phyloP scores from a whole-genome alignment of 2,113 vertebrate genomes.

The Podocnemis expansa region DNA sequence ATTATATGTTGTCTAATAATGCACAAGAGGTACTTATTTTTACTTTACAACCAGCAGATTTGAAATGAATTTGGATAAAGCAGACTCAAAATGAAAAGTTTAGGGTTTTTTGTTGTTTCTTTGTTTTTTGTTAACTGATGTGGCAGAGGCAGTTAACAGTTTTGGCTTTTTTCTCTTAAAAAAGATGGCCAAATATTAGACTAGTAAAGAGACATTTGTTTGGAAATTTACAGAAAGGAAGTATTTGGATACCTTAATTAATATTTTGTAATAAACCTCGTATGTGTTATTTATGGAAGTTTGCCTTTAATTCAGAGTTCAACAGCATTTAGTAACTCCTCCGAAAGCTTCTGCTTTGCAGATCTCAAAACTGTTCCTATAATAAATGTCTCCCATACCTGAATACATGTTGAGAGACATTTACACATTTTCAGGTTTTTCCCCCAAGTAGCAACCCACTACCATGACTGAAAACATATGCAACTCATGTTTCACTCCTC shows the following conservation, averaged over 20 bases:
- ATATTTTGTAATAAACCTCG: background rate
- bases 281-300: background rate
- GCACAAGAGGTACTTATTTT: background rate
- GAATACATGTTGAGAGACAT: background rate
- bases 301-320: background rate
- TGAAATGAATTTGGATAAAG: background rate
- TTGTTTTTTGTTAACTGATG: background rate
- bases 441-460: background rate
- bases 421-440: constrained; percentile 3
- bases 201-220: background rate
- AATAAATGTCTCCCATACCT: background rate
- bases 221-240: background rate
- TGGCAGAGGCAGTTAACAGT: background rate
- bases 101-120: no score
- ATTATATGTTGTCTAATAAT: background rate
- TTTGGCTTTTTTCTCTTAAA: no score
- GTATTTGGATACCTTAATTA: background rate
- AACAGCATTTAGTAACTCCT: background rate
- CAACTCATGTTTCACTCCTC: background rate
- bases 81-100: background rate
- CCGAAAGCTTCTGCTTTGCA: background rate
- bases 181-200: background rate
- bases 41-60: background rate
- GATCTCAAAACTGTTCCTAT: background rate
- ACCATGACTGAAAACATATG: background rate